Evolutionary conservation across 1,140 invertebrate genomes (phyloP).

Genomic region (Halesus radiatus): DNA sequence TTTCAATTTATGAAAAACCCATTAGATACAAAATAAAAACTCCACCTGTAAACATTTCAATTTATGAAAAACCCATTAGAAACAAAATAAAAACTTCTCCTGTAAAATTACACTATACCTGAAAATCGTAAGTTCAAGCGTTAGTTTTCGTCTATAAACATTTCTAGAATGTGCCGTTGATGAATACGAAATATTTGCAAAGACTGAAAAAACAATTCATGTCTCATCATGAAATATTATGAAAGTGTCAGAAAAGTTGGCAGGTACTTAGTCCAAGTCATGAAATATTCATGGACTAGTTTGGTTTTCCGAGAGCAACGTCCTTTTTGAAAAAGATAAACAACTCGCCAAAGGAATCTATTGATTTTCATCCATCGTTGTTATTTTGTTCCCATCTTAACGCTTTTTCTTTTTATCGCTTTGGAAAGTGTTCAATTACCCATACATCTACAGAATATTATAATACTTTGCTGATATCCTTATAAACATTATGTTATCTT

Average conservation of each 20-base stretch:
- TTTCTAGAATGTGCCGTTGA: conserved; percentile 1
- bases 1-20: no score
- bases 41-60: no score
- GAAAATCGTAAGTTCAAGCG: no score
- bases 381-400: not conserved
- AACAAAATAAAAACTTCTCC: no score
- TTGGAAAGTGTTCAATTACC: not conserved
- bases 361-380: not conserved
- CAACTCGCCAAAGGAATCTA: not conserved
- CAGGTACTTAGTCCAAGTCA: not conserved
- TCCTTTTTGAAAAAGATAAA: conserved; percentile 9
- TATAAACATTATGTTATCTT: no score
- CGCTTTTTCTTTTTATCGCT: not conserved
- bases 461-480: no score
- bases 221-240: not conserved
- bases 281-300: conserved; percentile 5
- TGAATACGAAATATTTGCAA: not conserved
- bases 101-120: no score
- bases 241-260: not conserved
- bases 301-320: not conserved
- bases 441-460: no score
- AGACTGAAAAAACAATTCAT: no score
- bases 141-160: not conserved
- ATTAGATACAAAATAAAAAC: no score
- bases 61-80: no score